Base-by-base conservation (phyloP, 2,797 vertebrate species). In the Dermochelys coriacea region DNA sequence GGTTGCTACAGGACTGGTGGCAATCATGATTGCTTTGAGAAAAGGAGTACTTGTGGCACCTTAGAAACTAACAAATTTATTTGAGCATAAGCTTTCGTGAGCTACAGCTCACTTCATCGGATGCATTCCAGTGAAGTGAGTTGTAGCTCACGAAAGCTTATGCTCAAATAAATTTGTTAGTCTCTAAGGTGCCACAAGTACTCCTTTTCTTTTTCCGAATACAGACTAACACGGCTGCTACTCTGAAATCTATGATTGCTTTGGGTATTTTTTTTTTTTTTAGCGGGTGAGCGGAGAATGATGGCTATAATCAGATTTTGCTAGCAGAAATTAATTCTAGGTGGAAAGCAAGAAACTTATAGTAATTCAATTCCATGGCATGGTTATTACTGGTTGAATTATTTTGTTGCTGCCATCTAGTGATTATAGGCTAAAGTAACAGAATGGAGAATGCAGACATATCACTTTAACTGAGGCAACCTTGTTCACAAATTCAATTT, bases 311-410 rank as follows among this genome's bases (percentile, higher is more conserved):
- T 37, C 3, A 71, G 9, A 18, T 34, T 4, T 55, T 41, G 68
- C 34, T 4, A 82, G 83, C 23, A 34, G 27, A 79, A 84, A 11
- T 21, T 50, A 49, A 0, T 0, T n/a, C 12, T 77, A 19, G 47
- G 3, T 47, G 0, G 8, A 54, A 7, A 85, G 4, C 3, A 25
- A 79, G 29, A 88, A 81, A 37, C 1, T 2, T 19, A 1, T 4
- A 82, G 12, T 29, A 79, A 25, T 11, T 61, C 25, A 16, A 12
- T 25, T 3, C 37, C 23, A n/a, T 84, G 77, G 3, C 5, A 11
- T 2, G 77, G 23, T 5, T 59, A 6, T 23, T 71, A 12, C 12
- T 75, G 12, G 25, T 29, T 47, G 23, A 84, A 50, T 51, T 52
- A 45, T 75, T 75, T 25, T 78, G 1, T 31, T 80, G 45, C 0